These are phyloP conservation scores for Tretioscincus oriximinensis DNA, from an alignment of 2,113 vertebrate genomes.

Conservation along the genomic window DNA sequence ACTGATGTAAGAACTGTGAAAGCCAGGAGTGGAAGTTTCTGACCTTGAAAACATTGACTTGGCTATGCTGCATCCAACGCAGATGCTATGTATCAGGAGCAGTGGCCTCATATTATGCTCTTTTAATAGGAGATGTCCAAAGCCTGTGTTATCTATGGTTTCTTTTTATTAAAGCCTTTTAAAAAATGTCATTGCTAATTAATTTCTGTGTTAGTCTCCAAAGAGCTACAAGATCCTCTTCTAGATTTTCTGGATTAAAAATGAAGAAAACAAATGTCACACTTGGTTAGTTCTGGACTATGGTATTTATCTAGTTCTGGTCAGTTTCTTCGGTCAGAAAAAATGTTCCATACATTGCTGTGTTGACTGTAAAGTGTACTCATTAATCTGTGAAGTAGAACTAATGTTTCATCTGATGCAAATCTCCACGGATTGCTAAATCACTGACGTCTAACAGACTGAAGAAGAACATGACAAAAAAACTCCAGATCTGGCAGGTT, in stretches of 20 bases:
- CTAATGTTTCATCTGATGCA: conserved; percentile 31
- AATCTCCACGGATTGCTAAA: neutral
- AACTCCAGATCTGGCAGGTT: neutral
- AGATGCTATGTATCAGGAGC: neutral
- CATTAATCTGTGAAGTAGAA: conserved; percentile 33
- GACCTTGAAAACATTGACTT: too few species aligned
- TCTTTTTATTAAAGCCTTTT: neutral
- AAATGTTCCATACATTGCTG: conserved; percentile 26
- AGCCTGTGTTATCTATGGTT: neutral
- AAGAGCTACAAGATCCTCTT: too few species aligned
- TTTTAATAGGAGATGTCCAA: neutral
- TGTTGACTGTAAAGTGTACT: conserved; percentile 25
- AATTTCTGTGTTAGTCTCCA: neutral
- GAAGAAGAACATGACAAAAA: neutral
- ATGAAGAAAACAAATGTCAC: conserved; percentile 1
- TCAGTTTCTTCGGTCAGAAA: conserved; percentile 19
- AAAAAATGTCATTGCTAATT: neutral
- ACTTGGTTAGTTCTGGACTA: neutral
- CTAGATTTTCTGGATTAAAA: neutral
- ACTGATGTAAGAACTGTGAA: too few species aligned
- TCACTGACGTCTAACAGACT: neutral
- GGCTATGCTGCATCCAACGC: too few species aligned
- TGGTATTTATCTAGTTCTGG: conserved; percentile 4
- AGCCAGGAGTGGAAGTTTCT: too few species aligned
- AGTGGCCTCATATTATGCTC: too few species aligned